Evolutionary conservation across 2,888 invertebrate genomes (phyloP).

Genomic region (Volucella zonaria): DNA sequence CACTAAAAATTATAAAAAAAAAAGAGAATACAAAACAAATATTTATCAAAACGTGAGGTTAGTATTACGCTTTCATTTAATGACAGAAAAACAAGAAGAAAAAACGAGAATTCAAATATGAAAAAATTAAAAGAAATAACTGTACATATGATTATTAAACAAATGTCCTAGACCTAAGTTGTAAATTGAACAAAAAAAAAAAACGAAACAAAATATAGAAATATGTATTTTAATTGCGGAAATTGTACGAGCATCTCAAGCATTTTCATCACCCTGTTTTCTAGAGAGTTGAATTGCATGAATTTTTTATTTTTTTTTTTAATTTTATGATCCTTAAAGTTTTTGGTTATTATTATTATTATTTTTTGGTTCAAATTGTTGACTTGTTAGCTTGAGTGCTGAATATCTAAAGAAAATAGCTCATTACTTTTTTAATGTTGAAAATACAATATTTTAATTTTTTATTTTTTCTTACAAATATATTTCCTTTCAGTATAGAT

Average conservation of each 20-base stretch:
- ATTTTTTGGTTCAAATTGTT: conserved; percentile 28
- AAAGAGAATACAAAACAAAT: conserved; percentile 44
- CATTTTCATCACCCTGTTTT: conserved; percentile 36
- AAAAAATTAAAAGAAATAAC: neutral
- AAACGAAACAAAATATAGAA: conserved; percentile 1
- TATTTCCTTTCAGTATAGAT: conserved; percentile 36
- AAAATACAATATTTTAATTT: conserved; percentile 40
- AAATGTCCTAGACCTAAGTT: conserved; percentile 63
- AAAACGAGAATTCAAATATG: neutral
- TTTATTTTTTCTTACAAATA: conserved; percentile 41
- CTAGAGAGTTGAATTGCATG: conserved; percentile 30
- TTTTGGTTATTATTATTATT: conserved; percentile 1
- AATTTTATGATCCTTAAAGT: conserved; percentile 12
- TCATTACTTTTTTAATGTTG: conserved; percentile 54
- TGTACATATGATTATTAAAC: conserved; percentile 56
- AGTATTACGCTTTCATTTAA: conserved; percentile 54
- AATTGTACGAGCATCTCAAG: conserved; percentile 37
- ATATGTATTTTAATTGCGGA: conserved; percentile 51
- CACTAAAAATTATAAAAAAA: conserved; percentile 2
- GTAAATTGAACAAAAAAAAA: conserved; percentile 61
- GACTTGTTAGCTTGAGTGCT: conserved; percentile 23
- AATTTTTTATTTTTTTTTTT: conserved; percentile 13
- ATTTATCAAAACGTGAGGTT: conserved; percentile 57
- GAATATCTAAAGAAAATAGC: conserved; percentile 33
- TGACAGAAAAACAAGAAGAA: neutral